Conservation (phyloP, 2,888 invertebrate genomes). For the Arctia plantaginis region DNA sequence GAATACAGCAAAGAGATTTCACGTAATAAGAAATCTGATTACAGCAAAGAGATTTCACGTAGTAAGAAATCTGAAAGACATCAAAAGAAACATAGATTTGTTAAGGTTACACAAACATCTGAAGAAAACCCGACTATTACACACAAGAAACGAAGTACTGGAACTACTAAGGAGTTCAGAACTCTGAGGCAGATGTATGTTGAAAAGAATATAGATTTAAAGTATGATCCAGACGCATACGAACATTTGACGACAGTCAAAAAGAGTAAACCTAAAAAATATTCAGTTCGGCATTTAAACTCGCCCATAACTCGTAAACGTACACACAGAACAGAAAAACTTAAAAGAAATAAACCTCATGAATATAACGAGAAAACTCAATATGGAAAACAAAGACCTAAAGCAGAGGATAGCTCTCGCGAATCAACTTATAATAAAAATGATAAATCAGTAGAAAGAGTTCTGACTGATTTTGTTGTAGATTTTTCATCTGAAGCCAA, state of each 20-base stretch:
- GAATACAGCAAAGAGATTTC: neutral
- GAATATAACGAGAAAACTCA: too few species aligned
- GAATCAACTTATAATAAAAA: neutral
- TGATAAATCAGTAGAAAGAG: neutral
- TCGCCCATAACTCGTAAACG: neutral
- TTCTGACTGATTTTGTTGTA: neutral
- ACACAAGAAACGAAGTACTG: neutral
- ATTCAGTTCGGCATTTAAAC: neutral
- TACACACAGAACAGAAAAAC: neutral
- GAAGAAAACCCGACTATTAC: neutral
- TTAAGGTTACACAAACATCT: neutral
- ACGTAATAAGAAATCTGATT: neutral
- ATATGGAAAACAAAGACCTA: neutral
- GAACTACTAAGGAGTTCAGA: neutral
- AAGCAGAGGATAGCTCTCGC: neutral
- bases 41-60: neutral
- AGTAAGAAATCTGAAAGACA: neutral
- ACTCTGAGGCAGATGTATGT: slow-evolving; percentile 21
- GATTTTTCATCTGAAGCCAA: slow-evolving; percentile 10
- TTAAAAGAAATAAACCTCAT: neutral
- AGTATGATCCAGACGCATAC: slow-evolving; percentile 16
- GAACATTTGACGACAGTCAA: slow-evolving; percentile 1
- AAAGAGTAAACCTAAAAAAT: neutral
- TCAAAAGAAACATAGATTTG: neutral
- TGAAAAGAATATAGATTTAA: slow-evolving; percentile 20